Evolutionary conservation across 2,113 vertebrate genomes (phyloP).

Genomic region (Lagopus muta): DNA sequence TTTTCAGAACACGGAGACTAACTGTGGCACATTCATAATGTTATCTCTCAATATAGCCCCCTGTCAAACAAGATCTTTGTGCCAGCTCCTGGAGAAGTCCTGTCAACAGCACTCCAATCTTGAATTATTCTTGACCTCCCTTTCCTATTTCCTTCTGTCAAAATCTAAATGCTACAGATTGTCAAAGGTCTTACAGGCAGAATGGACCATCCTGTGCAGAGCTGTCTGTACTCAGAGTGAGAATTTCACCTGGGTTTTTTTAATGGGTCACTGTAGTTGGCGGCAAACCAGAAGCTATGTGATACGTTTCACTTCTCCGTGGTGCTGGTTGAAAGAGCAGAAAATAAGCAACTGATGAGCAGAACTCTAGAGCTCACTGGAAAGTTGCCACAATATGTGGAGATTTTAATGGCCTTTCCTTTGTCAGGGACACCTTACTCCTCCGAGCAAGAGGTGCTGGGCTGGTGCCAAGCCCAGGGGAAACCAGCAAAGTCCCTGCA

Average conservation of each 20-base stretch:
- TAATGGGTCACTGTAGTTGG: background rate
- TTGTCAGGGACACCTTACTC: background rate
- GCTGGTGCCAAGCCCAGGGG: background rate
- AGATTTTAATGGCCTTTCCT: background rate
- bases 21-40: background rate
- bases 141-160: background rate
- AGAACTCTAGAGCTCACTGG: background rate
- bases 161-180: slow-evolving; percentile 3
- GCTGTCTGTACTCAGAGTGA: background rate
- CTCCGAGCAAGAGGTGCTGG: accelerated
- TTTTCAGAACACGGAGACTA: background rate
- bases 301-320: background rate
- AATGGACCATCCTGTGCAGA: background rate
- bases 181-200: background rate
- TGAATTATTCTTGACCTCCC: background rate
- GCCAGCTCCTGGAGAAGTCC: background rate
- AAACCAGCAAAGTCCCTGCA: background rate
- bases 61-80: background rate
- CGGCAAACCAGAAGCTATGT: background rate
- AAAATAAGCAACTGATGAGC: background rate
- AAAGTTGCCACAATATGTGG: background rate
- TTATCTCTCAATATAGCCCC: background rate
- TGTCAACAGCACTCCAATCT: background rate
- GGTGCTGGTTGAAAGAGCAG: background rate
- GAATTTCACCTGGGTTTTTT: background rate